Percentiles rank a stretch among this genome's conserved stretches.
These are phyloP conservation scores for Orestias chungarensis DNA, from an alignment of 2,797 vertebrate species.

Conservation along the genomic window DNA sequence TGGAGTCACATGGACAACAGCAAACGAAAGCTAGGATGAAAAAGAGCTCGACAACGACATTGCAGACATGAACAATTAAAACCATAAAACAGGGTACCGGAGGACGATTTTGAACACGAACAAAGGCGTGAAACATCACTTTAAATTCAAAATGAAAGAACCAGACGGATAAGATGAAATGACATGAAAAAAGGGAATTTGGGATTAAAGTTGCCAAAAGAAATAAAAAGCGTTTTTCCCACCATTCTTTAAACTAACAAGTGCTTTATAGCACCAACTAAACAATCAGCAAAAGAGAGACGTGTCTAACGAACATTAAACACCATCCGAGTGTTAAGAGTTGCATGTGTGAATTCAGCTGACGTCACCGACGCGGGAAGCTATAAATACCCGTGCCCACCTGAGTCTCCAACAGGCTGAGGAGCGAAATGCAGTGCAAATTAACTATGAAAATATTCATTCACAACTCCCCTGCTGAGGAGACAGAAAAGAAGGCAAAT, in stretches of 20 bases:
- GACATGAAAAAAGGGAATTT: not conserved
- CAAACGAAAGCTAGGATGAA: slow-evolving; percentile 32
- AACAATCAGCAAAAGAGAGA: slow-evolving; percentile 42
- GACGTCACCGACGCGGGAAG: slow-evolving; percentile 62
- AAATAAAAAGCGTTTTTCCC: not conserved
- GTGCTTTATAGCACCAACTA: slow-evolving; percentile 37
- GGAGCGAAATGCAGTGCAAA: slow-evolving; percentile 57
- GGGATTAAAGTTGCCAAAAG: slow-evolving; percentile 7
- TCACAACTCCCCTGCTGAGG: slow-evolving; percentile 26
- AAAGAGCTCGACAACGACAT: slow-evolving; percentile 34
- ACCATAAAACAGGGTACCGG: not conserved
- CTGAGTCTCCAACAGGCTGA: slow-evolving; percentile 64
- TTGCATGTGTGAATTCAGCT: slow-evolving; percentile 65
- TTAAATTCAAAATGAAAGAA: not conserved
- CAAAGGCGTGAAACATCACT: slow-evolving; percentile 4
- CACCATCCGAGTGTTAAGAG: slow-evolving; percentile 62
- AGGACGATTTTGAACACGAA: slow-evolving; percentile 17
- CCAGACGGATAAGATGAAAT: not conserved
- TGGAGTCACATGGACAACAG: slow-evolving; percentile 46
- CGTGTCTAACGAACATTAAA: slow-evolving; percentile 59
- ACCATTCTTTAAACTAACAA: slow-evolving; percentile 19
- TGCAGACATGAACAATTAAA: slow-evolving; percentile 18
- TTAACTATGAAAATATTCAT: slow-evolving; percentile 59
- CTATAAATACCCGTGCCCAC: slow-evolving; percentile 73
- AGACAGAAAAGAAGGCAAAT: slow-evolving; percentile 29